Base-by-base conservation (phyloP, 1,140 invertebrate genomes). In the Drosophila teissieri region DNA sequence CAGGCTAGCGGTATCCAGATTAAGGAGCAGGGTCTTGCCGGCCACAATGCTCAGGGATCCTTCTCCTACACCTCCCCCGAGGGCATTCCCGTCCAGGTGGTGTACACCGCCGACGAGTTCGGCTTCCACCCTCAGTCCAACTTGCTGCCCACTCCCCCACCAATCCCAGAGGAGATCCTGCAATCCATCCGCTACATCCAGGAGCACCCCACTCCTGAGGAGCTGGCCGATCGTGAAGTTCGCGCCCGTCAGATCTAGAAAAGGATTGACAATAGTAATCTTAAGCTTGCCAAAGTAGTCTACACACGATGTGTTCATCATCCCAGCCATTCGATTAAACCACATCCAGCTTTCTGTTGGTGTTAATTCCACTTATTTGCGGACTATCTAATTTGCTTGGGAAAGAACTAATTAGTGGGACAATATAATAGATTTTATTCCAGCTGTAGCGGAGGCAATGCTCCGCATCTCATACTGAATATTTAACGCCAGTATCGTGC, bases 131-230 rank as follows among this genome's bases (percentile, higher is more conserved):
- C 94, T 4, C 49, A 80, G 19, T 91, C 86, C 7, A 93, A 93
- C n/a, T 93, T 94, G 78, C 77, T 95, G 44, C 94, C 94, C 8
- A 94, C 94, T 0, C 93, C 94, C 11, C 94, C 94, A 6, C 94
- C 94, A 17, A 94, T 94, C 60, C 94, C 94, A 40, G 74, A 78
- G 19, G 58, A 42, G 3, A 92, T 92, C 42, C 64, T 79, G 49
- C 57, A 49, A 17, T 14, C 68, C 46, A 57, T 89, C 39, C 46
- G 19, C 1, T 89, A 0, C 48, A 89, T 75, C 44, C 36, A 63
- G 36, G 46, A 89, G 58, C 73, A 89, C 61, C 90, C 90, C 37
- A 91, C 90, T 15, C 68, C 74, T 24, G 90, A 91, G 61, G 90
- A 91, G 37, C 15, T 84, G 19, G 77, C 79, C 49, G 89, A 91